These are phyloP conservation scores for Ammodytes marinus DNA, from an alignment of 2,113 vertebrate genomes.

Conservation along the genomic window DNA sequence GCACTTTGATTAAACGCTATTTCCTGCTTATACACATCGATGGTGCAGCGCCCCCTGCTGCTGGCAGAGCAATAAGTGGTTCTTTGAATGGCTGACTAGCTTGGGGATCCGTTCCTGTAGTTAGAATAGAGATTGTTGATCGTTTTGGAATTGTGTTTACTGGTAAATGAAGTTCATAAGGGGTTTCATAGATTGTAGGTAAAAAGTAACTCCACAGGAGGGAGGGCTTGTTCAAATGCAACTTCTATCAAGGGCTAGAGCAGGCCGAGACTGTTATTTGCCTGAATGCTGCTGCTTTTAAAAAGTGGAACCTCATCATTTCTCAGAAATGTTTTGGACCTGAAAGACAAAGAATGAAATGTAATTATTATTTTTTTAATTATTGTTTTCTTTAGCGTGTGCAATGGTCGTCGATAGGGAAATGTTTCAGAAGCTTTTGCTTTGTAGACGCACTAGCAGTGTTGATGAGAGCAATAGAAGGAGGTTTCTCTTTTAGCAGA, in stretches of 20 bases:
- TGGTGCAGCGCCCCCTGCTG: constrained; percentile 30
- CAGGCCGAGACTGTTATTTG: constrained; percentile 18
- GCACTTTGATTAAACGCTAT: constrained; percentile 63
- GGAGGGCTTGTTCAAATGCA: constrained; percentile 4
- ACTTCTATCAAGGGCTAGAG: constrained; percentile 16
- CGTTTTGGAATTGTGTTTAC: constrained; percentile 30
- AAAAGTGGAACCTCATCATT: constrained; percentile 1
- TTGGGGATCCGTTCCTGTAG: not conserved
- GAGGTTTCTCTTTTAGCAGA: not conserved
- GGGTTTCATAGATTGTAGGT: not conserved
- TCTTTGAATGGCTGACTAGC: not conserved
- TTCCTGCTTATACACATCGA: not conserved
- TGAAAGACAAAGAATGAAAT: constrained; percentile 20
- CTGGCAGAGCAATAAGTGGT: not conserved
- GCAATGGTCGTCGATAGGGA: not conserved
- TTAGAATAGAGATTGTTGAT: not conserved
- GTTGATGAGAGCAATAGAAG: constrained; percentile 2
- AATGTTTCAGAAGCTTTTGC: not conserved
- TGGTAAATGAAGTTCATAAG: not conserved
- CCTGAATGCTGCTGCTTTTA: constrained; percentile 18
- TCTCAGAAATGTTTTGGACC: constrained; percentile 48
- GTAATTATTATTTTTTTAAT: not conserved
- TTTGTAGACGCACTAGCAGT: not conserved
- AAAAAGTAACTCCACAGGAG: constrained; percentile 38
- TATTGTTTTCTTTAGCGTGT: not conserved